These are phyloP conservation scores for Mylabris phalerata DNA, from an alignment of 1,140 invertebrate genomes.

Conservation along the genomic window DNA sequence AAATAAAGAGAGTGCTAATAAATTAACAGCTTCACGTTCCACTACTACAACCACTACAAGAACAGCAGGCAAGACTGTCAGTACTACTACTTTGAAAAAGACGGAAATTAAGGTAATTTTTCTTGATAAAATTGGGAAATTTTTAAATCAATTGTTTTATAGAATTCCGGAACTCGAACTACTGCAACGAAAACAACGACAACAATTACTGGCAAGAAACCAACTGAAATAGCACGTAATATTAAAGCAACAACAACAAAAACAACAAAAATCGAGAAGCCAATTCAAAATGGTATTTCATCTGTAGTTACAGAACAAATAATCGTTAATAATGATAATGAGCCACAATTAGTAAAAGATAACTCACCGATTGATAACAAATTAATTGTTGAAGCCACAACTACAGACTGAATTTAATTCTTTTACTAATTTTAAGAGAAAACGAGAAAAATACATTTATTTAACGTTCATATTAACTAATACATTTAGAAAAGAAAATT, in stretches of 20 bases:
- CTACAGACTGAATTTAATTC: conserved; percentile 8
- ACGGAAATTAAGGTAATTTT: conserved; percentile 36
- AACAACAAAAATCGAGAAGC: conserved; percentile 31
- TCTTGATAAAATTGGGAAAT: not conserved
- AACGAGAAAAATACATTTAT: not conserved
- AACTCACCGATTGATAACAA: conserved; percentile 37
- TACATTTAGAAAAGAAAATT: not conserved
- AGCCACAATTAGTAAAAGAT: conserved; percentile 33
- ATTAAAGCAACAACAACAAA: conserved; percentile 25
- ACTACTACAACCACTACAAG: conserved; percentile 35
- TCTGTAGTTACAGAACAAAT: conserved; percentile 30
- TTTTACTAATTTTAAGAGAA: not conserved
- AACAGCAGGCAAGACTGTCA: conserved; percentile 12
- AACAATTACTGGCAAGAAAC: conserved; percentile 29
- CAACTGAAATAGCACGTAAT: conserved; percentile 22
- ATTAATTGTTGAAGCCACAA: conserved; percentile 21
- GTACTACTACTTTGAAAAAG: conserved; percentile 39
- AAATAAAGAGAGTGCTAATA: conserved; percentile 53
- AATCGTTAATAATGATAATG: conserved; percentile 24
- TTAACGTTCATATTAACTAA: conserved; percentile 1
- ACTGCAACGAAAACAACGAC: conserved; percentile 26
- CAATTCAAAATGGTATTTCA: conserved; percentile 30
- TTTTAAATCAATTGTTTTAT: not conserved
- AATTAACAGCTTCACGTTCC: conserved; percentile 47
- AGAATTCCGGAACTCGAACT: conserved; percentile 25